phyloP scores from a whole-genome alignment of 2,888 invertebrate genomes.

The Coremacera marginata region DNA sequence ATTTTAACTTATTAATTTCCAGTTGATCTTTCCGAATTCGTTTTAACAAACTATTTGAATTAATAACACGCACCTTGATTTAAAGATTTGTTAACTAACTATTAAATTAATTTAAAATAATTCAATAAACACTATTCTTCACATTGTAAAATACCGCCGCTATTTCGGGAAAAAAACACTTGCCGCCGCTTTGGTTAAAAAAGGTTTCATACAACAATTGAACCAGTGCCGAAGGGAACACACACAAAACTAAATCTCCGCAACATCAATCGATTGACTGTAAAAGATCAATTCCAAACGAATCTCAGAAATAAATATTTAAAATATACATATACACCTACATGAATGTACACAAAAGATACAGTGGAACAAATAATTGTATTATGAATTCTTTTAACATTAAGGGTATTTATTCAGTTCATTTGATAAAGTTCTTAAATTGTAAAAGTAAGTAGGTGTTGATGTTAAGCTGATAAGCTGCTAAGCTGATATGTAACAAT shows the following conservation, averaged over 20 bases:
- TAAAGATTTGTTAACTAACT: too few species aligned
- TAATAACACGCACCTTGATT: too few species aligned
- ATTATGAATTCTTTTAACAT: too few species aligned
- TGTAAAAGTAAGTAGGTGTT: too few species aligned
- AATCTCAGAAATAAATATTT: neutral
- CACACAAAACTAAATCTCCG: constrained; percentile 61
- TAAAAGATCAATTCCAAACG: constrained; percentile 45
- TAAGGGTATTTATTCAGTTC: too few species aligned
- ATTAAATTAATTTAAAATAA: too few species aligned
- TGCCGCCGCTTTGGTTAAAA: neutral
- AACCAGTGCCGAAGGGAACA: constrained; percentile 61
- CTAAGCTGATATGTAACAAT: too few species aligned
- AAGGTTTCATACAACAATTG: constrained; percentile 36
- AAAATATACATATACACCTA: neutral
- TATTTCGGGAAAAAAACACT: neutral
- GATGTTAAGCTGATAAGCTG: too few species aligned
- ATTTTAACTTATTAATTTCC: neutral
- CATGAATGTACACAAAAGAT: neutral
- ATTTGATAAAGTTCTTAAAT: too few species aligned
- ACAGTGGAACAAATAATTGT: constrained; percentile 2
- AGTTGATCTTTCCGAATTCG: neutral
- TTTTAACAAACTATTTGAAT: too few species aligned
- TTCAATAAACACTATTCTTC: neutral
- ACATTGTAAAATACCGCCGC: neutral
- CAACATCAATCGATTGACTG: constrained; percentile 48